Base-by-base conservation (phyloP, 2,888 invertebrate genomes). In the Metallyticus violacea region DNA sequence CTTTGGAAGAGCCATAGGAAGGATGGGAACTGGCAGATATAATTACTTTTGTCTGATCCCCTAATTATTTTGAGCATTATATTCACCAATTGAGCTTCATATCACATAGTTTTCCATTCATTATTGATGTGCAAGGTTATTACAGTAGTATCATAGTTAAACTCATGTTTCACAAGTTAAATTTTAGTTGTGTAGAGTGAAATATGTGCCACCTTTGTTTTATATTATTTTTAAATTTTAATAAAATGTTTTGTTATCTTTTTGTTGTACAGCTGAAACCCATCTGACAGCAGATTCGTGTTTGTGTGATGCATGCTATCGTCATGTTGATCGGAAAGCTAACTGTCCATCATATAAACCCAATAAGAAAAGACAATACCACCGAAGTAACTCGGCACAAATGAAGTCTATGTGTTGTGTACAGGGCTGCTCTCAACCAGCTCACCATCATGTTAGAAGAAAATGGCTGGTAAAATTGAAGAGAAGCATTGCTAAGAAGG, bases 221-320 rank as follows among this genome's bases (percentile, higher is more conserved):
- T 1, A 9, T 2, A 40, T 1, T 9, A 9, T 22, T 62, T 15
- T 82, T 9, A 82, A 22, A 85, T 7, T 7, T 40, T 26, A 26
- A 84, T 79, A 80, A 62, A 62, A 62, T 9, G 40, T 3, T 62
- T 30, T n/a, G n/a, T 87, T 85, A 82, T 87, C 85, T 85, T n/a
- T n/a, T n/a, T 27, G 87, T 86, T 81, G 90, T 91, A 40, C 90
- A 96, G 96, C 95, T 89, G 97, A 97, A 90, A 96, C 96, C 91
- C 96, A 97, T 90, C 92, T 97, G 86, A 96, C 96, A 0, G 94
- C 95, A 88, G 97, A 97, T 91, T 97, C 97, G 85, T 97, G 97
- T 89, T 93, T 97, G 26, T 97, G 97, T 91, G 97, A 97, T 91
- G 97, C 97, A 9, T 97, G 97, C 90, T 97, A 96, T 91, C 94